phyloP scores from a whole-genome alignment of 2,888 invertebrate genomes.

The Gerris lacustris region DNA sequence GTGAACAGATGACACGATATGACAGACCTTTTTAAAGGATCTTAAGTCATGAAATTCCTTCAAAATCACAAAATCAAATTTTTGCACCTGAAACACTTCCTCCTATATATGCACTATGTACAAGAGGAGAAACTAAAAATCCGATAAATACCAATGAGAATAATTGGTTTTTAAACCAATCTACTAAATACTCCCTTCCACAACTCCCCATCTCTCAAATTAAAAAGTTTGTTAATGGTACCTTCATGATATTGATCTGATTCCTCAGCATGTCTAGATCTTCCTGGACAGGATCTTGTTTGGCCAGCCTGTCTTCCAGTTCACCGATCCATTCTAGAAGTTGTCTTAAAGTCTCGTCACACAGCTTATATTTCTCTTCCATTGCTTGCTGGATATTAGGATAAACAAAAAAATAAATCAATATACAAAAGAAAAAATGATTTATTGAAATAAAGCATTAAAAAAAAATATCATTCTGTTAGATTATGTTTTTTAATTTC shows the following conservation, averaged over 20 bases:
- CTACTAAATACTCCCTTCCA: too few species aligned
- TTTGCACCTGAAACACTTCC: too few species aligned
- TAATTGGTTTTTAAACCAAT: too few species aligned
- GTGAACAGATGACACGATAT: too few species aligned
- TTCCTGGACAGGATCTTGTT: slow-evolving; percentile 76
- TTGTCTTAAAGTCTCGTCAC: slow-evolving; percentile 73
- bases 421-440: slow-evolving; percentile 3
- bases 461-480: neutral
- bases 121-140: too few species aligned
- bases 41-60: too few species aligned
- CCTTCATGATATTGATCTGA: slow-evolving; percentile 80
- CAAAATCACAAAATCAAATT: too few species aligned
- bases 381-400: slow-evolving; percentile 70
- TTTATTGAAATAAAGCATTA: neutral
- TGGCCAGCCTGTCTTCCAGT: slow-evolving; percentile 69
- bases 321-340: slow-evolving; percentile 77
- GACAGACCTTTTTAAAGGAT: too few species aligned
- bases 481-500: neutral
- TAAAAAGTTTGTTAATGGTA: slow-evolving; percentile 33
- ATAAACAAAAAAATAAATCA: slow-evolving; percentile 14
- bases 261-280: slow-evolving; percentile 73
- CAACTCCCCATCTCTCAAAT: too few species aligned
- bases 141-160: too few species aligned
- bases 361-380: slow-evolving; percentile 84
- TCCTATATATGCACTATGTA: too few species aligned